A percentile compares a stretch with the other conserved stretches of the same genome.
These are phyloP conservation scores for Oxyruncus cristatus DNA, from an alignment of 2,113 vertebrate genomes.

Conservation along the genomic window DNA sequence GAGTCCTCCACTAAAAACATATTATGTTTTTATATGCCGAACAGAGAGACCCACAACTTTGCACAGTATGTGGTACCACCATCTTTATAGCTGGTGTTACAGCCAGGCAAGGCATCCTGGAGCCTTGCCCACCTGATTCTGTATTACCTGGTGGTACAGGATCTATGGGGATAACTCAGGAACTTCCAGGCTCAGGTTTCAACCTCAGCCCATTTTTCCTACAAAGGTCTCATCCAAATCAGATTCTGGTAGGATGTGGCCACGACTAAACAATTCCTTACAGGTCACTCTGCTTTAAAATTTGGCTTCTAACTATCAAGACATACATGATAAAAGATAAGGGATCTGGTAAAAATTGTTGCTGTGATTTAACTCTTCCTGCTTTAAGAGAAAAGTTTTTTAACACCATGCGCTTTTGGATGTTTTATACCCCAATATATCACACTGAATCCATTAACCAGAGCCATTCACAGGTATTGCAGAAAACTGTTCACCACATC, in stretches of 20 bases:
- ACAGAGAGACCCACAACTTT: background rate
- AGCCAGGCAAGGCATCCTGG: background rate
- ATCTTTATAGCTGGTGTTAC: background rate
- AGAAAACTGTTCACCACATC: background rate
- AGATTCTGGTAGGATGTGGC: background rate
- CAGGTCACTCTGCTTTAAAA: background rate
- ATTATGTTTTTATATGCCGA: background rate
- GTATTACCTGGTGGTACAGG: background rate
- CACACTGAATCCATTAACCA: background rate
- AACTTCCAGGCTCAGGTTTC: accelerated
- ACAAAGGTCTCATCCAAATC: background rate
- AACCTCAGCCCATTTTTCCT: background rate
- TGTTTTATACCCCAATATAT: background rate
- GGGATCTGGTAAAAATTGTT: background rate
- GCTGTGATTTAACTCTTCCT: background rate
- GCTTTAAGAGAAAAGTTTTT: background rate
- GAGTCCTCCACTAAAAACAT: background rate
- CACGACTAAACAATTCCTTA: background rate
- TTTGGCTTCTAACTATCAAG: background rate
- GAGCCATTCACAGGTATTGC: background rate
- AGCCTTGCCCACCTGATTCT: background rate
- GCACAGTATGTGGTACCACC: accelerated
- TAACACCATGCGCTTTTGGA: background rate
- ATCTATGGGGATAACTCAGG: background rate
- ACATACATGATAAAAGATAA: background rate